Evolutionary conservation across 2,113 vertebrate species (phyloP), one percentile per base, ranked within the genome.

Genomic region (Phrynocephalus versicolor): DNA sequence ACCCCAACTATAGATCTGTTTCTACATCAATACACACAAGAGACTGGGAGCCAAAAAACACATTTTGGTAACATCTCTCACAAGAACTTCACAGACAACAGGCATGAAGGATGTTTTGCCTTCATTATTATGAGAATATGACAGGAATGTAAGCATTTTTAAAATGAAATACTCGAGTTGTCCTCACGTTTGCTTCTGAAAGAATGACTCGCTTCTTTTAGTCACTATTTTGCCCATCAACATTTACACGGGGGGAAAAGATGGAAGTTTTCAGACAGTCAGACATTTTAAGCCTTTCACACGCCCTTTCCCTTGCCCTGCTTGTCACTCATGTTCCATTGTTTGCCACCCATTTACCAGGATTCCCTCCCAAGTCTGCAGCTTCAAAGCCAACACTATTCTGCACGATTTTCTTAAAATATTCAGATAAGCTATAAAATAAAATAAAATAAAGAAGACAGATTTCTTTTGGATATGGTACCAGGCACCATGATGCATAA

Each of bases 51-150:
- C 0, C 67, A 58, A 80, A 41, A 71, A 25, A 51, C 0, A 1
- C 45, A 21, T 1, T 39, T 30, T 39, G 18, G 0, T 0, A 15
- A 57, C 5, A 45, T 45, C 5, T 83, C 37, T 16, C 18, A 21
- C 8, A 69, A 51, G 30, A 45, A 35, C 12, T 33, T n/a, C 51
- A 45, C 23, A n/a, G n/a, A n/a, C 57, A 27, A 4, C 0, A 71
- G 73, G 21, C 30, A 0, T 16, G 62, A 19, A 30, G 25, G 58
- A 88, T 0, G 1, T 23, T 13, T 13, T 0, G 0, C 1, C 1
- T n/a, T 37, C 27, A 23, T 0, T 0, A 18, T 65, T 1, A 65
- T 57, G 30, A 25, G 67, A 71, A 35, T 37, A 71, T 37, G 35
- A 1, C 69, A 71, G 35, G 5, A 6, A 21, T 30, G 3, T 64